phyloP scores from a whole-genome alignment of 1,140 invertebrate genomes.

The Euglossa dilemma region DNA sequence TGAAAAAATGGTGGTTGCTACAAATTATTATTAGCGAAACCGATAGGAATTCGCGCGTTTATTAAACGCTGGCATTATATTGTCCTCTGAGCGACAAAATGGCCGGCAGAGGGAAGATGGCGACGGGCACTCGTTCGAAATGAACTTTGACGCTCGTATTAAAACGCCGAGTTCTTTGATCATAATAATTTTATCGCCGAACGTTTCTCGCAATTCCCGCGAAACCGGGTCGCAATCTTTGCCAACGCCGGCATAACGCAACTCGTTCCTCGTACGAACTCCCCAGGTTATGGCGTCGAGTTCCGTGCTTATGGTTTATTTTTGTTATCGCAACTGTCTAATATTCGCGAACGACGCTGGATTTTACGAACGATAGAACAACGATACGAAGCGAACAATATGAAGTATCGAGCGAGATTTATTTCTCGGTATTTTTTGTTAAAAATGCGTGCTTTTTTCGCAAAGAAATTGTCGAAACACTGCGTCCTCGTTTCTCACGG shows the following conservation, averaged over 20 bases:
- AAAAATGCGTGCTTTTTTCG: no score
- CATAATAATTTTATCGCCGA: conserved; percentile 29
- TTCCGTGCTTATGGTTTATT: not conserved
- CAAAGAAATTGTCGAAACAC: no score
- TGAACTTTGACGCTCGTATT: conserved; percentile 18
- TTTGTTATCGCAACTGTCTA: conserved; percentile 1
- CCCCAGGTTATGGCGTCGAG: conserved; percentile 15
- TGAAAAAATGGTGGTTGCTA: no score
- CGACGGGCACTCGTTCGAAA: conserved; percentile 2
- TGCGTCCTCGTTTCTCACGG: no score
- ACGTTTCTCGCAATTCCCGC: conserved; percentile 17
- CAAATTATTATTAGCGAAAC: no score
- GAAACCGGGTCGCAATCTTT: conserved; percentile 18
- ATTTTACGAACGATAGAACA: no score
- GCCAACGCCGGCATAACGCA: not conserved
- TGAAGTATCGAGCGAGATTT: not conserved
- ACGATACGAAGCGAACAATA: not conserved
- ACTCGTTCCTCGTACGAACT: conserved; percentile 33
- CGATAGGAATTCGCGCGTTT: no score
- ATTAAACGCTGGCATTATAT: no score
- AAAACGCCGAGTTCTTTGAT: conserved; percentile 13
- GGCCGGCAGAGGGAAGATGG: not conserved
- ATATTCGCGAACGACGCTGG: not conserved
- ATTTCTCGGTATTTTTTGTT: no score
- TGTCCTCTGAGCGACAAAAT: not conserved